A percentile compares a stretch with the other conserved stretches of the same genome.
Conservation (phyloP, 1,140 invertebrate species). For the Frieseomelitta varia region DNA sequence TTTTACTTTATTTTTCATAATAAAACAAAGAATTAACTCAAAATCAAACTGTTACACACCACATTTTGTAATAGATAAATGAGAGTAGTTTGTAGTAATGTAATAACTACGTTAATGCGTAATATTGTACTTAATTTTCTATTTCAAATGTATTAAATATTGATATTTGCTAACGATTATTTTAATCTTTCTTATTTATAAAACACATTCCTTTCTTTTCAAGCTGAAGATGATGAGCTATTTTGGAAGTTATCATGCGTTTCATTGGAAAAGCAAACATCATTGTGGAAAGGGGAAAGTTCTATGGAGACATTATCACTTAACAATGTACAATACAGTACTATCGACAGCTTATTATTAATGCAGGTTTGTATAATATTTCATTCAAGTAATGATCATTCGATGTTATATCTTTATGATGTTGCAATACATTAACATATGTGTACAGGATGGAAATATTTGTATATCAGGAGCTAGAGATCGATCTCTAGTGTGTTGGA, state of each 20-base stretch:
- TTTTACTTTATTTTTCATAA: slow-evolving; percentile 7
- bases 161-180: slow-evolving; percentile 4
- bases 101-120: not conserved
- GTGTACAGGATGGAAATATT: slow-evolving; percentile 66
- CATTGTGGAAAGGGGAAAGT: slow-evolving; percentile 68
- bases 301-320: slow-evolving; percentile 65
- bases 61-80: not conserved
- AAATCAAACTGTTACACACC: slow-evolving; percentile 1
- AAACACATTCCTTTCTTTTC: slow-evolving; percentile 44
- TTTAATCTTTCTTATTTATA: not conserved
- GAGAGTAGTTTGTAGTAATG: not conserved
- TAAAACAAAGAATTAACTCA: slow-evolving; percentile 7
- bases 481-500: slow-evolving; percentile 71
- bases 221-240: slow-evolving; percentile 71
- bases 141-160: slow-evolving; percentile 1
- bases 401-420: not conserved
- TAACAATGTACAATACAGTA: slow-evolving; percentile 69
- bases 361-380: slow-evolving; percentile 70
- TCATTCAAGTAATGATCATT: not conserved
- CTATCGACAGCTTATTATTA: slow-evolving; percentile 75
- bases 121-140: slow-evolving; percentile 17
- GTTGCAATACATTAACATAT: not conserved
- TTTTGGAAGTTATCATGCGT: slow-evolving; percentile 78
- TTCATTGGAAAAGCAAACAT: slow-evolving; percentile 70
- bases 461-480: slow-evolving; percentile 78